A percentile compares a stretch with the other conserved stretches of the same genome.
These are phyloP conservation scores for Muscicapa adusta DNA, from an alignment of 2,113 vertebrate species.

Conservation along the genomic window DNA sequence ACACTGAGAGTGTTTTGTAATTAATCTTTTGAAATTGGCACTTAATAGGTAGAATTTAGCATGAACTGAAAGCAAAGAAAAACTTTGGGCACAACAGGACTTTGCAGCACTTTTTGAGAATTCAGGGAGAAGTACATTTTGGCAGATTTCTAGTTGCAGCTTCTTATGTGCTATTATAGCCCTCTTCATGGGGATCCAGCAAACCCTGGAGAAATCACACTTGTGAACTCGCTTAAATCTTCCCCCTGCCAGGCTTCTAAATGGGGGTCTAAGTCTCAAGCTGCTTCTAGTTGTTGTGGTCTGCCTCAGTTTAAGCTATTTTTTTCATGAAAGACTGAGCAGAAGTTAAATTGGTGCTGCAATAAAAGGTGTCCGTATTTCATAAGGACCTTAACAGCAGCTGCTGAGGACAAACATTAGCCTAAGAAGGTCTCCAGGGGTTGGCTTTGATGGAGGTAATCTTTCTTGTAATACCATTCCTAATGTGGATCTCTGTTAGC, in stretches of 20 bases:
- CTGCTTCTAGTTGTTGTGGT: neutral
- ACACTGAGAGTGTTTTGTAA: neutral
- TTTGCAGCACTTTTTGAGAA: neutral
- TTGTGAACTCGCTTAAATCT: neutral
- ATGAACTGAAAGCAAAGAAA: neutral
- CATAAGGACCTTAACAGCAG: neutral
- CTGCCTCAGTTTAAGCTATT: neutral
- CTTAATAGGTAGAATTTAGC: neutral
- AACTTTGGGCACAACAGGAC: neutral
- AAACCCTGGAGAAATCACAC: neutral
- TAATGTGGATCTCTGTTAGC: constrained; percentile 44
- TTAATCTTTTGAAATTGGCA: neutral
- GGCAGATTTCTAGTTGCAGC: neutral
- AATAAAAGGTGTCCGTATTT: constrained; percentile 5
- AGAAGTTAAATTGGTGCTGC: neutral
- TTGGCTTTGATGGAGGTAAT: constrained; percentile 12
- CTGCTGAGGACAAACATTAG: constrained; percentile 39
- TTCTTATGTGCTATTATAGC: neutral
- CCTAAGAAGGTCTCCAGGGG: constrained; percentile 25
- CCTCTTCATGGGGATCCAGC: neutral
- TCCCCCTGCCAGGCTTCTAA: neutral
- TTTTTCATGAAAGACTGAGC: neutral
- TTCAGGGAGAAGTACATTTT: neutral
- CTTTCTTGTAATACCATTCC: constrained; percentile 39
- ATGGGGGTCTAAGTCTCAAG: neutral